Evolutionary conservation across 2,797 vertebrate species (phyloP).

Genomic region (Acipenser oxyrinchus): DNA sequence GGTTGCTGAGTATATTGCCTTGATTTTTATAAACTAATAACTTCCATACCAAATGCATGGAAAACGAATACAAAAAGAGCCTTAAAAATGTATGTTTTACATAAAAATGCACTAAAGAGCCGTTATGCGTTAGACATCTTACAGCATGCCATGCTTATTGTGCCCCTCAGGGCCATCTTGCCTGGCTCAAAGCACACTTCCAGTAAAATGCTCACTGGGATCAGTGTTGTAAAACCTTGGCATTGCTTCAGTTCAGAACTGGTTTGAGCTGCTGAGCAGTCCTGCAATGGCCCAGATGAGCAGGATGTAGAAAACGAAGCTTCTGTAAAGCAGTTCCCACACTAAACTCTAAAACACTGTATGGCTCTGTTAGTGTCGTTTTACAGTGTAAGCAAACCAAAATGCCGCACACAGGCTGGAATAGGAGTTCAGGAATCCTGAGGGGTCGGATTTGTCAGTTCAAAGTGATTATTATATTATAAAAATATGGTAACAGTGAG

Average conservation of each 20-base stretch:
- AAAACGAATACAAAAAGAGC: background rate
- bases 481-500: background rate
- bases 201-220: background rate
- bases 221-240: background rate
- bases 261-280: background rate
- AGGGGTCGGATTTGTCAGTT: constrained; percentile 1
- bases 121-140: background rate
- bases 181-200: background rate
- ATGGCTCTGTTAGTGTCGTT: background rate
- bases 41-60: too few species aligned
- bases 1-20: too few species aligned
- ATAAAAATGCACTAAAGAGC: background rate
- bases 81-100: background rate
- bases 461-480: background rate
- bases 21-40: too few species aligned
- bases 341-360: background rate
- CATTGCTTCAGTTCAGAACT: background rate
- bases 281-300: background rate
- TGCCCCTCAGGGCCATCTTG: background rate
- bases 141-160: background rate
- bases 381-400: background rate
- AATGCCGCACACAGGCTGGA: background rate
- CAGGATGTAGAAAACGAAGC: background rate
- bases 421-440: background rate
- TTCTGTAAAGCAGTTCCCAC: background rate